Evolutionary conservation across 1,140 invertebrate species (phyloP).

Genomic region (Lucilia sericata): DNA sequence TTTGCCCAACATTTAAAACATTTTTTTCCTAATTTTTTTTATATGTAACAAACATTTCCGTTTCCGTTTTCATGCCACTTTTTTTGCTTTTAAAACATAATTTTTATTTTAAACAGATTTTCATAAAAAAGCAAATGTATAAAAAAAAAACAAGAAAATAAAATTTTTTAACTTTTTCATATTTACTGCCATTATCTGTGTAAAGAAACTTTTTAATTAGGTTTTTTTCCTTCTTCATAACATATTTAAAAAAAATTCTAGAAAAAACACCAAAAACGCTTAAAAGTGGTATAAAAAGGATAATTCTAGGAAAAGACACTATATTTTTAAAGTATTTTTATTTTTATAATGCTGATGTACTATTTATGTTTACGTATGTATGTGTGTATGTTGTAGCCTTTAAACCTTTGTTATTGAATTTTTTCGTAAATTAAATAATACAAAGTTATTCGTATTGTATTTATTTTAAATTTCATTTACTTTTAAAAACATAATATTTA

Average conservation of each 20-base stretch:
- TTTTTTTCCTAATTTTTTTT: neutral
- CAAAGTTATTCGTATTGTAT: too few species aligned
- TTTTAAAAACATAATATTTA: too few species aligned
- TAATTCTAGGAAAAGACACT: too few species aligned
- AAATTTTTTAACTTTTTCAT: neutral
- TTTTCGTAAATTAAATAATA: too few species aligned
- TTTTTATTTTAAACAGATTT: conserved; percentile 16
- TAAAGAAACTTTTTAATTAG: conserved; percentile 8
- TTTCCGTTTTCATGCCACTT: neutral
- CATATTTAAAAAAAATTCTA: neutral
- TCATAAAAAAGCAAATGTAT: neutral
- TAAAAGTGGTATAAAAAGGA: too few species aligned
- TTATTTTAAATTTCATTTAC: too few species aligned
- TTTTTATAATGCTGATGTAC: too few species aligned
- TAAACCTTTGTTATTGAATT: too few species aligned
- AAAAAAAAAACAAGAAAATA: neutral
- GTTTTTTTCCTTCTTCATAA: neutral
- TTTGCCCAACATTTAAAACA: neutral
- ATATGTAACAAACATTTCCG: neutral
- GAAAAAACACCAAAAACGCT: too few species aligned
- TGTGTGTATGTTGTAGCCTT: too few species aligned
- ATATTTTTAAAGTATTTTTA: too few species aligned
- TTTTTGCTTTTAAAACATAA: neutral
- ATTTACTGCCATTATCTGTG: conserved; percentile 19
- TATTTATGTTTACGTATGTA: too few species aligned